These are phyloP conservation scores for Vanacampus margaritifer DNA, from an alignment of 2,113 vertebrate species.

Conservation along the genomic window DNA sequence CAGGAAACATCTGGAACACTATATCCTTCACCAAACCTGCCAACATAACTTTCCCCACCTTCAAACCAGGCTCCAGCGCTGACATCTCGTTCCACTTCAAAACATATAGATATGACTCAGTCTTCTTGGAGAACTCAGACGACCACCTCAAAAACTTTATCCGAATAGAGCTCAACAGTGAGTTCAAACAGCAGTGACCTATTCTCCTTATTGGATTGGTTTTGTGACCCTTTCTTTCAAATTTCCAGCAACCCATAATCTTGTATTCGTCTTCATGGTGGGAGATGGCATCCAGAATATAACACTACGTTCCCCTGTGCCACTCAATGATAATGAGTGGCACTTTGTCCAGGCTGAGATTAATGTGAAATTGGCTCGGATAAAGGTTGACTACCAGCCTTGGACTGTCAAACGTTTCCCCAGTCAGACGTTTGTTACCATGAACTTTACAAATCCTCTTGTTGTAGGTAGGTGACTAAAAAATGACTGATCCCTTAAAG, in stretches of 20 bases:
- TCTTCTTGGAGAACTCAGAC: conserved; percentile 90
- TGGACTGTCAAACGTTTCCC: conserved; percentile 84
- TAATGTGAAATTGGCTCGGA: conserved; percentile 87
- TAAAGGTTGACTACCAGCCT: conserved; percentile 91
- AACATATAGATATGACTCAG: conserved; percentile 83
- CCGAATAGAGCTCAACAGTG: conserved; percentile 92
- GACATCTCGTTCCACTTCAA: conserved; percentile 98
- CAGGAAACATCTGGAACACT: conserved; percentile 95
- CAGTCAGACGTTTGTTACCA: conserved; percentile 85
- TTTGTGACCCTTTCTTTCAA: conserved; percentile 1
- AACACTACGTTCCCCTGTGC: conserved; percentile 74
- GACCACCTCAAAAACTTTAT: conserved; percentile 82
- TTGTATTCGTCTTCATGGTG: conserved; percentile 87
- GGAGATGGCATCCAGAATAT: conserved; percentile 91
- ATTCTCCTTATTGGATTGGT: neutral
- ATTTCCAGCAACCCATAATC: conserved; percentile 78
- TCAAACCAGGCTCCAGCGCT: conserved; percentile 85
- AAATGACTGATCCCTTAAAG: too few species aligned
- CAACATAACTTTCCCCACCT: conserved; percentile 88
- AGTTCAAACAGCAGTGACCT: conserved; percentile 26
- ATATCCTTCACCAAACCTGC: conserved; percentile 88
- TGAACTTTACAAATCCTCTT: conserved; percentile 85
- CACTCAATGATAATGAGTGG: conserved; percentile 92
- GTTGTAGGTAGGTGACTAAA: conserved; percentile 79
- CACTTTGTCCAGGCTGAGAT: conserved; percentile 92